A percentile compares a stretch with the other conserved stretches of the same genome.
These are phyloP conservation scores for Dipus sagitta DNA, from an alignment of 2,797 vertebrate species.

Conservation along the genomic window DNA sequence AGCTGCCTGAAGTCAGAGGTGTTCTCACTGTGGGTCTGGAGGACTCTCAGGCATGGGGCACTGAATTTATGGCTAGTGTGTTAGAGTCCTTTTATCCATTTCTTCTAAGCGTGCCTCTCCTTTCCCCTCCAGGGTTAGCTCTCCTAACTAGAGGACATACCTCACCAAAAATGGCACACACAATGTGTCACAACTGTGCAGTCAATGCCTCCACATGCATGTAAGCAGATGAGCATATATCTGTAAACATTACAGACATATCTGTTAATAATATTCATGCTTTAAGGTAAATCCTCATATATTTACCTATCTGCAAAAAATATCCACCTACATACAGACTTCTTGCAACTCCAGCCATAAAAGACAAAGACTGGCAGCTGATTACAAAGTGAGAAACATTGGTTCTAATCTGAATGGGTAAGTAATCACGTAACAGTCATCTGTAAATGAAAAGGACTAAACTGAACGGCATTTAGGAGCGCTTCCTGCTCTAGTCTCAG, in stretches of 20 bases:
- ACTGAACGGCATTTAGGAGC: neutral
- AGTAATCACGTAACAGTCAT: neutral
- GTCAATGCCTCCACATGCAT: neutral
- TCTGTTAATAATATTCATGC: neutral
- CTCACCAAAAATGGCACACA: neutral
- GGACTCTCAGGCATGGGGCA: neutral
- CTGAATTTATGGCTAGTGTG: neutral
- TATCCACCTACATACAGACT: neutral
- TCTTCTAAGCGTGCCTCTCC: neutral
- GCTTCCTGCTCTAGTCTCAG: neutral
- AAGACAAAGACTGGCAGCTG: neutral
- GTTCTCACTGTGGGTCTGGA: neutral
- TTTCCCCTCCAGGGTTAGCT: neutral
- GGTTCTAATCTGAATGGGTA: neutral
- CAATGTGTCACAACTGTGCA: neutral
- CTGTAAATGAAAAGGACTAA: slow-evolving; percentile 30
- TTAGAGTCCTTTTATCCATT: neutral
- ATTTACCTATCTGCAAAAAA: neutral
- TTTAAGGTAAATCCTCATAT: neutral
- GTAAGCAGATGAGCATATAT: neutral
- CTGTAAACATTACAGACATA: neutral
- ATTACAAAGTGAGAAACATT: neutral
- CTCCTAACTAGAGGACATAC: neutral
- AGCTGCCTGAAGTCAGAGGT: neutral
- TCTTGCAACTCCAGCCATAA: neutral